A percentile compares a stretch with the other conserved stretches of the same genome.
phyloP scores from a whole-genome alignment of 2,888 invertebrate species.

The Microdon myrmicae region DNA sequence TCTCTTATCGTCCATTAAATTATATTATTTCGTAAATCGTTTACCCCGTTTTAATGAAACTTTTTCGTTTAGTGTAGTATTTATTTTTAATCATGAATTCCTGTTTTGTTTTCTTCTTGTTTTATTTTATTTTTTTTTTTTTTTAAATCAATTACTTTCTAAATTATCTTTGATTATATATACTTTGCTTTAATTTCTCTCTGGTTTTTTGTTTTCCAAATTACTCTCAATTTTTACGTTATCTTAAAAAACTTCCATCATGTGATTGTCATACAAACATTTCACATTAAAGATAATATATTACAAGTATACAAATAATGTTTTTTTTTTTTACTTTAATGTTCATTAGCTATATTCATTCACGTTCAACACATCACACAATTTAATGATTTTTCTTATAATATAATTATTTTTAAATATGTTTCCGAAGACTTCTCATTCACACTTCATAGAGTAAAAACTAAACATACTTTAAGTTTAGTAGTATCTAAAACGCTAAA shows the following conservation, averaged over 20 bases:
- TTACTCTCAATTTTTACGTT: conserved; percentile 23
- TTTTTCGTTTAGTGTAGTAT: conserved; percentile 36
- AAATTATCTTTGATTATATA: conserved; percentile 6
- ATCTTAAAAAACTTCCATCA: conserved; percentile 58
- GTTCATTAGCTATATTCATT: conserved; percentile 48
- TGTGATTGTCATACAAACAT: conserved; percentile 69
- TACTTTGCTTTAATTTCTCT: conserved; percentile 17
- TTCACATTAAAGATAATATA: conserved; percentile 66
- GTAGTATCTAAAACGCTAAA: conserved; percentile 14
- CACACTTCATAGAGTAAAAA: conserved; percentile 37
- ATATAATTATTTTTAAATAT: too few relatives aligned
- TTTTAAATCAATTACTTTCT: conserved; percentile 40
- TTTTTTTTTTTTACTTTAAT: conserved; percentile 13
- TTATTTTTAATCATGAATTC: conserved; percentile 22
- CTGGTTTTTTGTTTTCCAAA: conserved; percentile 21
- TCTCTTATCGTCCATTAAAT: conserved; percentile 45
- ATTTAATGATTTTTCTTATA: conserved; percentile 10
- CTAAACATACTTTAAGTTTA: conserved; percentile 16
- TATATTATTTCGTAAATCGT: conserved; percentile 38
- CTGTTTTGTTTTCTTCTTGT: conserved; percentile 24
- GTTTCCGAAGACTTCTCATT: conserved; percentile 23
- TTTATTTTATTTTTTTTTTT: conserved; percentile 22
- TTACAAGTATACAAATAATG: conserved; percentile 58
- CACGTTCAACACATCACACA: conserved; percentile 44
- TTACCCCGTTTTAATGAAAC: conserved; percentile 51